Evolutionary conservation across 2,113 vertebrate genomes (phyloP).

Genomic region (Cygnus buccinator): DNA sequence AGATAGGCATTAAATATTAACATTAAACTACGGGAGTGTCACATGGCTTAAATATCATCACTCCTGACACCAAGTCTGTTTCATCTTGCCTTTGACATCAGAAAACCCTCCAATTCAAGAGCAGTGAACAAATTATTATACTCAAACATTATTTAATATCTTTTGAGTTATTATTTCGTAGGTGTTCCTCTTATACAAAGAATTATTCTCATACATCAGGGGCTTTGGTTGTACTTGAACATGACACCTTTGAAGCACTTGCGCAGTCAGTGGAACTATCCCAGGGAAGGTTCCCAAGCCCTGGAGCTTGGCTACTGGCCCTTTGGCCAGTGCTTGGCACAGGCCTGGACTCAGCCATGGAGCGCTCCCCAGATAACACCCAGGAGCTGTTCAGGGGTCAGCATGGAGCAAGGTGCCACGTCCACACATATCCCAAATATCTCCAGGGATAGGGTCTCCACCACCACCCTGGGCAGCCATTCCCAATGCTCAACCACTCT

Average conservation of each 20-base stretch:
- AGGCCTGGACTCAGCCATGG: background rate
- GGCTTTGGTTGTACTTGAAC: background rate
- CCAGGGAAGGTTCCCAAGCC: background rate
- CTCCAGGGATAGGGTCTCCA: background rate
- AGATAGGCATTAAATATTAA: background rate
- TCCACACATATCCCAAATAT: background rate
- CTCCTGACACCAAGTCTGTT: fast-evolving
- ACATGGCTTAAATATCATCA: background rate
- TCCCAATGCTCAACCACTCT: background rate
- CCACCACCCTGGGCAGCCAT: background rate
- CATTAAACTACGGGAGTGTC: background rate
- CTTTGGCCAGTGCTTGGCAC: background rate
- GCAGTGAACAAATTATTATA: background rate
- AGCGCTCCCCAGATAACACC: background rate
- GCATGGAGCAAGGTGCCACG: background rate
- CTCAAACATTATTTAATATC: background rate
- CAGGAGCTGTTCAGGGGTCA: background rate
- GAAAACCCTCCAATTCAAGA: background rate
- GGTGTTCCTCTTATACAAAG: background rate
- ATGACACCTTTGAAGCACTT: background rate
- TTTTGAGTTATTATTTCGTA: background rate
- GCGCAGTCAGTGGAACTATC: background rate
- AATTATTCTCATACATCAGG: background rate
- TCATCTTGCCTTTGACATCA: background rate
- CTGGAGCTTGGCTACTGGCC: background rate